Evolutionary conservation across 2,113 vertebrate species (phyloP).

Genomic region (Cynopterus brachyotis): DNA sequence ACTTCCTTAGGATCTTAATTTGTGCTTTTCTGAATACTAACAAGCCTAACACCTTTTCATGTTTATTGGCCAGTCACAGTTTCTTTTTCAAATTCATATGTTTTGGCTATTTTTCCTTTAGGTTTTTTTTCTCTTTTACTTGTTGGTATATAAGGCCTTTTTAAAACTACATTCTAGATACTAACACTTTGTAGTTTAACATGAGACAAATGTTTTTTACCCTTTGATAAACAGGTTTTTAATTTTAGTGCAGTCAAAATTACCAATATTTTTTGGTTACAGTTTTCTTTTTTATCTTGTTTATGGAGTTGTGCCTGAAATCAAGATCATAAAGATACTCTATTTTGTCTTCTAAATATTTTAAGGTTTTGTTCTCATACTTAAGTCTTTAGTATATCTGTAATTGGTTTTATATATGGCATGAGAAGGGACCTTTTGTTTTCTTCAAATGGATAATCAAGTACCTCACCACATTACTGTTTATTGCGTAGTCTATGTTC

Average conservation of each 20-base stretch:
- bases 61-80: not conserved
- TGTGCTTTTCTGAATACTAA: not conserved
- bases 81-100: not conserved
- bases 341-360: not conserved
- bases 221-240: constrained; percentile 13
- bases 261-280: not conserved
- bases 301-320: not conserved
- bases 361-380: constrained; percentile 20
- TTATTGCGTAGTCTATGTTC: not conserved
- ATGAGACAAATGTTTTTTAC: not conserved
- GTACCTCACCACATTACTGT: not conserved
- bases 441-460: not conserved
- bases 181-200: not conserved
- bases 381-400: not conserved
- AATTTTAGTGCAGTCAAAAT: not conserved
- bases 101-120: not conserved
- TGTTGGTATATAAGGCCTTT: not conserved
- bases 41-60: not conserved
- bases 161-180: not conserved
- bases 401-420: not conserved
- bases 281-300: not conserved
- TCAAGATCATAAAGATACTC: not conserved
- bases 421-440: not conserved
- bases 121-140: not conserved
- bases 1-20: not conserved